These are phyloP conservation scores for Dendrolimus kikuchii DNA, from an alignment of 1,140 invertebrate species.

Conservation along the genomic window DNA sequence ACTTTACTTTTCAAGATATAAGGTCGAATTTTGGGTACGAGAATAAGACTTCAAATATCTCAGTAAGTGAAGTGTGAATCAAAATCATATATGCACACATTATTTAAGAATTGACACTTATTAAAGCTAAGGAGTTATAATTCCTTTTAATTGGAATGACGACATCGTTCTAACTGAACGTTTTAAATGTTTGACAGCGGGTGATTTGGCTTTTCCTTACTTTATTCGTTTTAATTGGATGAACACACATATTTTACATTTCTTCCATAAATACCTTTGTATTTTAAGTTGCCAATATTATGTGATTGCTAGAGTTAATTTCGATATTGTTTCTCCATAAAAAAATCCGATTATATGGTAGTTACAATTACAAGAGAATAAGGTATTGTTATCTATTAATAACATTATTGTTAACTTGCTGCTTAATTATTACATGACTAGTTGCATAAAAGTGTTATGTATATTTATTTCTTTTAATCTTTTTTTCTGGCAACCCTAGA, in stretches of 20 bases:
- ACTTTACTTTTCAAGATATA: constrained; percentile 27
- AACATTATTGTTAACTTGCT: too few relatives aligned
- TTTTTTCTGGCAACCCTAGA: too few relatives aligned
- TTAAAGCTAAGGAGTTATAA: constrained; percentile 50
- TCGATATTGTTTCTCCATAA: too few relatives aligned
- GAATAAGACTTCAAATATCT: constrained; percentile 15
- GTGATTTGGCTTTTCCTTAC: constrained; percentile 63
- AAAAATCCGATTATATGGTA: too few relatives aligned
- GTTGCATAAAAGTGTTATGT: too few relatives aligned
- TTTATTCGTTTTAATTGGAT: constrained; percentile 45
- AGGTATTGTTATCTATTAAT: too few relatives aligned
- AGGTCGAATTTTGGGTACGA: constrained; percentile 20
- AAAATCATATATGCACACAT: constrained; percentile 71
- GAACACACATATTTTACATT: background rate
- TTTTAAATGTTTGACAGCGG: constrained; percentile 37
- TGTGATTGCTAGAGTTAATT: too few relatives aligned
- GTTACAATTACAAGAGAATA: too few relatives aligned
- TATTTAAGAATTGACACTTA: constrained; percentile 72
- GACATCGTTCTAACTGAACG: constrained; percentile 62
- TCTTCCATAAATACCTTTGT: too few relatives aligned
- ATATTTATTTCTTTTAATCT: too few relatives aligned
- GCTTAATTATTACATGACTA: too few relatives aligned
- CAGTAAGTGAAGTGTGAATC: constrained; percentile 58
- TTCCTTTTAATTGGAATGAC: constrained; percentile 70
- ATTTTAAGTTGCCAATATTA: too few relatives aligned